phyloP scores from a whole-genome alignment of 2,888 invertebrate species.

The Chromoteleia sp. region DNA sequence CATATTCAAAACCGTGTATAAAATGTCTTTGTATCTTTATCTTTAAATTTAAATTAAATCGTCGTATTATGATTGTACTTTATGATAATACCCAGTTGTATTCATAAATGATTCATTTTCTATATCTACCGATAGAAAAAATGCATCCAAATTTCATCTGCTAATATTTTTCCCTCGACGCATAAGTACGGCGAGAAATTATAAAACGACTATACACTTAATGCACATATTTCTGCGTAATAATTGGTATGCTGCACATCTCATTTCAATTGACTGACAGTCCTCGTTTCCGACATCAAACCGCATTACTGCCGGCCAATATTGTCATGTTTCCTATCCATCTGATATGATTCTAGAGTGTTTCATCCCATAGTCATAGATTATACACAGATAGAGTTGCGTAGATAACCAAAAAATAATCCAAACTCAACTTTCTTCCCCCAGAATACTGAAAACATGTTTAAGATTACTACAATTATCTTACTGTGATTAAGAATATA shows the following conservation, averaged over 20 bases:
- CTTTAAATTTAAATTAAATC: too few relatives aligned
- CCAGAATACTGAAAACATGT: too few relatives aligned
- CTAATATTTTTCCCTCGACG: not conserved
- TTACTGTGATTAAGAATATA: too few relatives aligned
- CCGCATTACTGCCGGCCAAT: slow-evolving; percentile 57
- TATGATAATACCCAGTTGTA: too few relatives aligned
- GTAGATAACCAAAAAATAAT: not conserved
- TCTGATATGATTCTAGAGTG: slow-evolving; percentile 40
- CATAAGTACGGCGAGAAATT: slow-evolving; percentile 8
- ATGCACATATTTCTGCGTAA: slow-evolving; percentile 27
- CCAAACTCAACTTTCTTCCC: not conserved
- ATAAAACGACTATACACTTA: slow-evolving; percentile 20
- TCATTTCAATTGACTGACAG: slow-evolving; percentile 59
- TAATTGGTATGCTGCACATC: slow-evolving; percentile 58
- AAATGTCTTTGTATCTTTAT: too few relatives aligned
- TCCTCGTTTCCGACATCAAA: slow-evolving; percentile 61
- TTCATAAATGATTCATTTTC: too few relatives aligned
- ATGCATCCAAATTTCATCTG: too few relatives aligned
- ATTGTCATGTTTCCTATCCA: slow-evolving; percentile 57
- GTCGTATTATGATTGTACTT: too few relatives aligned
- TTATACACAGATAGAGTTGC: slow-evolving; percentile 9
- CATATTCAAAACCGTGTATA: too few relatives aligned
- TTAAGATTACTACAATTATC: too few relatives aligned
- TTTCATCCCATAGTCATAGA: slow-evolving; percentile 42
- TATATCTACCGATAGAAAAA: too few relatives aligned